Evolutionary conservation across 2,888 invertebrate species (phyloP).

Genomic region (Lomographa bimaculata): DNA sequence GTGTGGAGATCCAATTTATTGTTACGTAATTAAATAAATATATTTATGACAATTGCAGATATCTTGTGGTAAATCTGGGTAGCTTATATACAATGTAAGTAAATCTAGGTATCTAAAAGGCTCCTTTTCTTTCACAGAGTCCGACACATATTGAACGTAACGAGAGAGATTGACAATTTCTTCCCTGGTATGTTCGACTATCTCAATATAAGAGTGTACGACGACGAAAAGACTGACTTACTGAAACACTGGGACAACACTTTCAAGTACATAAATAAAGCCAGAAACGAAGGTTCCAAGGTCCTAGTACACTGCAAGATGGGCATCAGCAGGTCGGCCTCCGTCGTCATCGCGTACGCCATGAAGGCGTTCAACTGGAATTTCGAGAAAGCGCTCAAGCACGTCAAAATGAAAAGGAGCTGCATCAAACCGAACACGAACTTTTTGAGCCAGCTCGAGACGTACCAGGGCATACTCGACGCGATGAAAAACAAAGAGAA

Average conservation of each 20-base stretch:
- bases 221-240: constrained; percentile 98
- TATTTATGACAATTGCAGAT: too few species aligned
- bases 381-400: constrained; percentile 93
- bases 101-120: too few species aligned
- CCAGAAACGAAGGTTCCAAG: constrained; percentile 94
- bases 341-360: constrained; percentile 98
- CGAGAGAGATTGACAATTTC: constrained; percentile 99
- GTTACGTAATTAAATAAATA: too few species aligned
- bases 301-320: constrained; percentile 99
- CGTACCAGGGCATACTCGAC: constrained; percentile 97
- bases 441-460: constrained; percentile 96
- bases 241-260: constrained; percentile 99
- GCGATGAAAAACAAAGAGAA: constrained; percentile 98
- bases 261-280: constrained; percentile 97
- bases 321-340: constrained; percentile 99
- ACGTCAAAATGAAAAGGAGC: constrained; percentile 94
- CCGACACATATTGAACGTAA: constrained; percentile 98
- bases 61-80: too few species aligned
- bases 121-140: constrained; percentile 91
- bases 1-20: too few species aligned
- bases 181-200: constrained; percentile 99
- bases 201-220: constrained; percentile 97
- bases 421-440: constrained; percentile 98
- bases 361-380: constrained; percentile 99
- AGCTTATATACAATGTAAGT: too few species aligned